Conservation (phyloP, 2,888 invertebrate genomes). For the Cantharis lateralis region DNA sequence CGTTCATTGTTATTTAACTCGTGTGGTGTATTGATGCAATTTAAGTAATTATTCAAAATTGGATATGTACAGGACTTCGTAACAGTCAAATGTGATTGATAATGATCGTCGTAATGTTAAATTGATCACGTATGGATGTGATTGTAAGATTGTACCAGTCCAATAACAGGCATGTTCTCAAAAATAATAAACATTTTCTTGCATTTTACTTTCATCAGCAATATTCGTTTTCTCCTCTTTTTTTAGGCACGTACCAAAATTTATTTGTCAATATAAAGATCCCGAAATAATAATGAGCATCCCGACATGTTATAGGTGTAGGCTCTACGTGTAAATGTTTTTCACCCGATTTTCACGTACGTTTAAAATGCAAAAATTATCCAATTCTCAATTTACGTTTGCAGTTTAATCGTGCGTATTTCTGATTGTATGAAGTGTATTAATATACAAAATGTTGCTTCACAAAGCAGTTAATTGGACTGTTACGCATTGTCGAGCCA, state of each 20-base stretch:
- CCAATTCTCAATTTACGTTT: background rate
- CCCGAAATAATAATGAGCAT: background rate
- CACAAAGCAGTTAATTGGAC: background rate
- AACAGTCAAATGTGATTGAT: background rate
- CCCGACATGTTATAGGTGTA: background rate
- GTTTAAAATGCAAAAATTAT: background rate
- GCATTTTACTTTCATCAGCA: background rate
- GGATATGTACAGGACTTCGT: background rate
- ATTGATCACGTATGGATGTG: background rate
- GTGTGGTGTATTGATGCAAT: background rate
- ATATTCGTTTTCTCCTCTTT: background rate
- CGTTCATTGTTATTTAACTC: background rate
- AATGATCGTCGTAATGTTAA: background rate
- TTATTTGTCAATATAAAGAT: background rate
- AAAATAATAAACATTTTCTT: background rate
- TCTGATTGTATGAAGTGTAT: background rate
- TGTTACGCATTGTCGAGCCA: background rate
- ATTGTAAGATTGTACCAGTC: background rate
- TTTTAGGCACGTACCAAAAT: background rate
- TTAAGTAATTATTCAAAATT: background rate
- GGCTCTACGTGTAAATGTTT: background rate
- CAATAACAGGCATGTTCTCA: background rate
- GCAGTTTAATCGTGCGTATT: background rate
- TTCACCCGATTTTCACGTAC: background rate
- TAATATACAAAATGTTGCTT: background rate